These are phyloP conservation scores for Oreohelix idahoensis DNA, from an alignment of 1,140 invertebrate genomes.

Conservation along the genomic window DNA sequence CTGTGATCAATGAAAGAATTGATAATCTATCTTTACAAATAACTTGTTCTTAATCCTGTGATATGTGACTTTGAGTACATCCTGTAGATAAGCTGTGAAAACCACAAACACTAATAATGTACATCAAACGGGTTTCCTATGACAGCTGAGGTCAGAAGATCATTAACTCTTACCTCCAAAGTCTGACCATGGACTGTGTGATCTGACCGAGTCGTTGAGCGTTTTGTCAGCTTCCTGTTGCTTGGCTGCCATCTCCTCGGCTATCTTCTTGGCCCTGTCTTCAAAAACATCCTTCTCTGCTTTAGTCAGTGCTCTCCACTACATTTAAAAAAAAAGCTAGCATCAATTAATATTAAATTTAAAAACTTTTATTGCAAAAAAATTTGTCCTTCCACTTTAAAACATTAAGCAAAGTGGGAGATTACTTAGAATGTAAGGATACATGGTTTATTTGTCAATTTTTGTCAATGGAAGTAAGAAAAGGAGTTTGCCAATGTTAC, in stretches of 20 bases:
- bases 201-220: constrained; percentile 61
- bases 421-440: too few species aligned
- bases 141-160: too few species aligned
- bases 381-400: too few species aligned
- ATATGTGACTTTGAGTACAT: not conserved
- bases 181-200: constrained; percentile 61
- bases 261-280: constrained; percentile 69
- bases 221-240: constrained; percentile 66
- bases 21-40: too few species aligned
- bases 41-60: too few species aligned
- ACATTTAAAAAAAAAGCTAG: constrained; percentile 49
- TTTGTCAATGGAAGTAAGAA: too few species aligned
- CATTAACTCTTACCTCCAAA: constrained; percentile 35
- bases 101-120: not conserved
- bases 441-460: too few species aligned
- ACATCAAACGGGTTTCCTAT: not conserved
- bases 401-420: too few species aligned
- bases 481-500: too few species aligned
- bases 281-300: constrained; percentile 94
- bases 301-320: constrained; percentile 92
- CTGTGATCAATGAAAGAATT: too few species aligned
- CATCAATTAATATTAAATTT: too few species aligned
- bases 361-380: too few species aligned
- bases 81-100: not conserved
- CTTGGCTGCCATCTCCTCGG: constrained; percentile 67